These are phyloP conservation scores for Dromaius novaehollandiae DNA, from an alignment of 2,113 vertebrate species.

Conservation along the genomic window DNA sequence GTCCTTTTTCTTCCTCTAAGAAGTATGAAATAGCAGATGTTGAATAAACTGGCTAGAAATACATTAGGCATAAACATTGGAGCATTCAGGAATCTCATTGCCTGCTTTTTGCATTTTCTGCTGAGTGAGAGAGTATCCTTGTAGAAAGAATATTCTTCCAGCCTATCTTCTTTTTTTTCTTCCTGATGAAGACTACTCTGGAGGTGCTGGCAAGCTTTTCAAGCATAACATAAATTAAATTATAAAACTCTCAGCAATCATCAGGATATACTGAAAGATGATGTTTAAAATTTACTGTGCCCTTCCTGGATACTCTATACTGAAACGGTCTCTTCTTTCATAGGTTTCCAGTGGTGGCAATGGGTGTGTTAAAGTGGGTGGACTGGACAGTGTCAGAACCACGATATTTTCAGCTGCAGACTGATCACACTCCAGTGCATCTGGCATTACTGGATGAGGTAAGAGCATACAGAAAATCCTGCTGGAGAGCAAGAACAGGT, in stretches of 20 bases:
- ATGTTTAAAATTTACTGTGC: not conserved
- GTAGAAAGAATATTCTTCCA: not conserved
- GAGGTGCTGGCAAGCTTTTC: not conserved
- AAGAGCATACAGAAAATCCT: not conserved
- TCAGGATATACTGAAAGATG: not conserved
- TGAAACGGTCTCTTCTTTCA: not conserved
- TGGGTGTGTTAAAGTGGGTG: slow-evolving; percentile 98
- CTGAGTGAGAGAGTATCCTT: not conserved
- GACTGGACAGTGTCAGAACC: slow-evolving; percentile 99
- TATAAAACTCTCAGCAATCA: not conserved
- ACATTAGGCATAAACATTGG: not conserved
- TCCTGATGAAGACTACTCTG: not conserved
- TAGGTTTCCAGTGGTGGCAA: slow-evolving; percentile 97
- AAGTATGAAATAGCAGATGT: not conserved
- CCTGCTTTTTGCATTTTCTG: not conserved
- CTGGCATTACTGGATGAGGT: slow-evolving; percentile 95
- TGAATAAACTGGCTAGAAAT: not conserved
- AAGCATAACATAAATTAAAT: not conserved
- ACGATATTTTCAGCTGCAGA: slow-evolving; percentile 97
- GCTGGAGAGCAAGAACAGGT: not conserved
- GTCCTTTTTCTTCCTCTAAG: not conserved
- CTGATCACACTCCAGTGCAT: slow-evolving; percentile 96
- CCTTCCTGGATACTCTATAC: not conserved
- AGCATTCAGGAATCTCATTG: not conserved
- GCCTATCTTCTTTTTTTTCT: not conserved